Conservation (phyloP, 2,797 vertebrate species). For the Capromys pilorides region DNA sequence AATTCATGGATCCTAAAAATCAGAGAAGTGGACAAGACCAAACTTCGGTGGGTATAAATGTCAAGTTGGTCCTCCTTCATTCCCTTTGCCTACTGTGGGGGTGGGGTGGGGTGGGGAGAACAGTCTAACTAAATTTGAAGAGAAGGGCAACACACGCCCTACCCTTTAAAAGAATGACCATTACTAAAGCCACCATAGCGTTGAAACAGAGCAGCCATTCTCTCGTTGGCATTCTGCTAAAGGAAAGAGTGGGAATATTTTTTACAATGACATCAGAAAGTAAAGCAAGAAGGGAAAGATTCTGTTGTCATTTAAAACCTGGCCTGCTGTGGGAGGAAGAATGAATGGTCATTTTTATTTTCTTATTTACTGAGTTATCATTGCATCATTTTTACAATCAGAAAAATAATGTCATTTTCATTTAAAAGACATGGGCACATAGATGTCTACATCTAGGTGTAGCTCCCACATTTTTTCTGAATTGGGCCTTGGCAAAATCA, state of each 20-base stretch:
- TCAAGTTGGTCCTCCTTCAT: rapidly evolving
- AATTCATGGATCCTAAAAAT: neutral
- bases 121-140: neutral
- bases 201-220: neutral
- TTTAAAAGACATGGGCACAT: neutral
- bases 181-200: neutral
- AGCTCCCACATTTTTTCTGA: neutral
- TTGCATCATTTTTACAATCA: neutral
- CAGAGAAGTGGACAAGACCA: neutral
- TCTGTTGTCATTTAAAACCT: neutral
- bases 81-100: neutral
- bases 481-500: neutral
- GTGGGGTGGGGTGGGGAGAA: neutral
- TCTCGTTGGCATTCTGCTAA: neutral
- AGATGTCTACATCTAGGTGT: neutral
- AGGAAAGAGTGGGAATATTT: neutral
- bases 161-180: neutral
- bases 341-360: neutral
- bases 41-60: neutral
- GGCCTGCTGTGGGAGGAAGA: neutral
- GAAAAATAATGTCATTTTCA: neutral
- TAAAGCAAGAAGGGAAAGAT: neutral
- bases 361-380: constrained; percentile 2
- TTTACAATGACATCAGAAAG: neutral
- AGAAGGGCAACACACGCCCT: too few relatives aligned